Evolutionary conservation across 2,888 invertebrate genomes (phyloP).

Genomic region (Brenthis ino): DNA sequence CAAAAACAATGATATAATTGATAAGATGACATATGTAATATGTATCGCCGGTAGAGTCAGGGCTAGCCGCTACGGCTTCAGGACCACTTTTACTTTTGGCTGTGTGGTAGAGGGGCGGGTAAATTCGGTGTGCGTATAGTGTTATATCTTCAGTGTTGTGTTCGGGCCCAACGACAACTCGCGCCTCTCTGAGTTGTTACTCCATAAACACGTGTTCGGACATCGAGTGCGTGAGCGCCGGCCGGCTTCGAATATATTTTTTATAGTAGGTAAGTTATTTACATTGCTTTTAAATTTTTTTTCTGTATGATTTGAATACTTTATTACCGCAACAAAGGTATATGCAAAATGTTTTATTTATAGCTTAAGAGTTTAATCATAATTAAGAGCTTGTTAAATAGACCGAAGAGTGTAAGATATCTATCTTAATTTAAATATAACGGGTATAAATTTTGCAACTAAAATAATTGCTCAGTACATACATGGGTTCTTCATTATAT

Average conservation of each 20-base stretch:
- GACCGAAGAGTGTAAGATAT: too few relatives aligned
- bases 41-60: constrained; percentile 52
- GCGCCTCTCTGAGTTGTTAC: constrained; percentile 32
- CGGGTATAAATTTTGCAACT: too few relatives aligned
- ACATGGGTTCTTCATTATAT: too few relatives aligned
- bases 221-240: constrained; percentile 16
- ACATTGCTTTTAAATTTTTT: neutral
- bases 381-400: too few relatives aligned
- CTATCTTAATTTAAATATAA: too few relatives aligned
- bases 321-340: too few relatives aligned
- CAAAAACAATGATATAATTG: constrained; percentile 50
- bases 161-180: constrained; percentile 51
- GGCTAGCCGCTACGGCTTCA: constrained; percentile 65
- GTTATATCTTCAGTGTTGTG: constrained; percentile 48
- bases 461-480: too few relatives aligned
- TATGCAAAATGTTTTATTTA: too few relatives aligned
- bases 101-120: constrained; percentile 44
- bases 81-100: constrained; percentile 78
- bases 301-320: too few relatives aligned
- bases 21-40: constrained; percentile 37
- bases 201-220: constrained; percentile 31
- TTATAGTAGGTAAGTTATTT: constrained; percentile 4
- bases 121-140: constrained; percentile 40
- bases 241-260: constrained; percentile 12
- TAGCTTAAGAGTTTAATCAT: too few relatives aligned